Base-by-base conservation (phyloP, 2,797 vertebrate species). In the Phrynocephalus forsythii region DNA sequence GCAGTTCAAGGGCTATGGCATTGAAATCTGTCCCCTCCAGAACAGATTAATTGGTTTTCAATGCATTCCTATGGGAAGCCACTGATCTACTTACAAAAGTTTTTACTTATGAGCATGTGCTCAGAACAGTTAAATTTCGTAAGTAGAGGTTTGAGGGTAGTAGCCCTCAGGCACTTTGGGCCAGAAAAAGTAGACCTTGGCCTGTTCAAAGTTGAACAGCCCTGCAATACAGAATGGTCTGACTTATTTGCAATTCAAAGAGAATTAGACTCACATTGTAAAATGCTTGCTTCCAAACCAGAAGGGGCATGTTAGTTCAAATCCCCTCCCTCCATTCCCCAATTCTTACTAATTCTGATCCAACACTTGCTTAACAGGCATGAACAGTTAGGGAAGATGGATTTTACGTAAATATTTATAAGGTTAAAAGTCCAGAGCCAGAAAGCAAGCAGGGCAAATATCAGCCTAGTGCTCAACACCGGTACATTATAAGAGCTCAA, bases 401-500 rank as follows among this genome's bases (percentile, higher is more conserved):
- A 9, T 52, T 50, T 22, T 52, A 52, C 20, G 48, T 28, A 4
- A 56, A 16, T 56, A 13, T 56, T 26, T 20, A 83, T 52, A 30
- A 44, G 38, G 8, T 48, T 44, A 76, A 26, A 22, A 48, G 22
- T 48, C 38, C 28, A 76, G 22, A 76, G 73, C 22, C 20, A 76
- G 44, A 76, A 87, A 79, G 75, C 5, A 66, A 30, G 63, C 30
- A 79, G 50, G 15, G 38, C 71, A 13, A 84, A 84, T 84, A 66
- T 84, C 50, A 79, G 11, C 50, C n/a, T 33, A 20, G 83, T 11
- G 66, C 18, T n/a, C 28, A 83, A 68, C 18, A 50, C 68, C 33
- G 16, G 15, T 20, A 11, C 16, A 67, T 8, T 79, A 68, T 38
- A 56, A 67, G 1, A 33, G 52, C 44, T 84, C 52, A 44, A 87